These are phyloP conservation scores for Polyodon spathula DNA, from an alignment of 2,113 vertebrate species.

Conservation along the genomic window DNA sequence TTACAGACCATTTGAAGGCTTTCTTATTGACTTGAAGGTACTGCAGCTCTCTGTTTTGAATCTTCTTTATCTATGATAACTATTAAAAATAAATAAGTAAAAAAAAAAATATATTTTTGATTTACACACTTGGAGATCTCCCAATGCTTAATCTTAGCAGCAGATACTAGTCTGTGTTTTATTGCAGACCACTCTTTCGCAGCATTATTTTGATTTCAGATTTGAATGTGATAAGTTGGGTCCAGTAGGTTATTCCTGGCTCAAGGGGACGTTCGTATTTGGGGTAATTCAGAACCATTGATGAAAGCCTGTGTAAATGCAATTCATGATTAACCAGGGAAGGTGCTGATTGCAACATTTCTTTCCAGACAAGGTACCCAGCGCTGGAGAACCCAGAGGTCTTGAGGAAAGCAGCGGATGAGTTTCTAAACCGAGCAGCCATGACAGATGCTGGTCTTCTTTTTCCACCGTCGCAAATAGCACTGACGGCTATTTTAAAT, in stretches of 20 bases:
- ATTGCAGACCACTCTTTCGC: too few relatives aligned
- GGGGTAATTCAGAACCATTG: too few relatives aligned
- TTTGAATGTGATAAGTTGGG: too few relatives aligned
- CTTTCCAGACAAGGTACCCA: constrained; percentile 74
- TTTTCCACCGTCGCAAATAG: constrained; percentile 82
- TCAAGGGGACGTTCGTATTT: too few relatives aligned
- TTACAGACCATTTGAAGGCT: constrained; percentile 87
- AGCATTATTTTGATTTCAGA: too few relatives aligned
- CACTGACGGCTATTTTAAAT: constrained; percentile 77
- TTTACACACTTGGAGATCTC: too few relatives aligned
- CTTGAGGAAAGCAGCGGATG: constrained; percentile 81
- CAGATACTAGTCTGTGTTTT: too few relatives aligned
- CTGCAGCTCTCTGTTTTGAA: neutral
- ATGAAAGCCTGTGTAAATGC: neutral
- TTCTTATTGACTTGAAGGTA: constrained; percentile 93
- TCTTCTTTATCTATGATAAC: too few relatives aligned
- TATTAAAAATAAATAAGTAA: too few relatives aligned
- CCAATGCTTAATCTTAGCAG: too few relatives aligned
- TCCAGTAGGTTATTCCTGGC: too few relatives aligned
- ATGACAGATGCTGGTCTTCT: constrained; percentile 81
- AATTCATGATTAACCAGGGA: neutral
- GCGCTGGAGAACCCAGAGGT: constrained; percentile 82
- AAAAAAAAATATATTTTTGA: too few relatives aligned
- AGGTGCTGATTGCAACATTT: neutral
- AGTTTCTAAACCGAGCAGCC: constrained; percentile 77